phyloP scores from a whole-genome alignment of 2,888 invertebrate species.

The Mesopsocus fuscifrons region DNA sequence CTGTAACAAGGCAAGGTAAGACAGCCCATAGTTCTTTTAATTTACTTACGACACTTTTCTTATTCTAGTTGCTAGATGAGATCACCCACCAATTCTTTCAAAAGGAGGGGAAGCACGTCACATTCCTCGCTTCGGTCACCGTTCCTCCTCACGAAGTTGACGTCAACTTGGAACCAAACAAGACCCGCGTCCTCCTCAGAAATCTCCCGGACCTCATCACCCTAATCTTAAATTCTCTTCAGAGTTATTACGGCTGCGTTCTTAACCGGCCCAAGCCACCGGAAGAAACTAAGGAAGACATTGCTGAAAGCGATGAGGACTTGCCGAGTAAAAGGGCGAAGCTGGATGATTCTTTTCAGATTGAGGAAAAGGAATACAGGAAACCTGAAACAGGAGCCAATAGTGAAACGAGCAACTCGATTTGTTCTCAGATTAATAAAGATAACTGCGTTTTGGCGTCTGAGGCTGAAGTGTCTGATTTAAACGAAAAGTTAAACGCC shows the following conservation, averaged over 20 bases:
- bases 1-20: no score
- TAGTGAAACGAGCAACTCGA: not conserved
- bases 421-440: constrained; percentile 5
- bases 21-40: no score
- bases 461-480: not conserved
- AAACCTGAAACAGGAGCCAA: not conserved
- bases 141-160: constrained; percentile 29
- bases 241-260: not conserved
- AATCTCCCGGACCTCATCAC: constrained; percentile 20
- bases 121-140: constrained; percentile 27
- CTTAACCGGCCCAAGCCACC: not conserved
- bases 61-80: not conserved
- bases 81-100: not conserved
- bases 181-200: constrained; percentile 31
- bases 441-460: not conserved
- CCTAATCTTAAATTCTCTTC: no score
- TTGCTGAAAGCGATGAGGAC: no score
- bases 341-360: not conserved
- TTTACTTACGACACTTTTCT: constrained; percentile 9
- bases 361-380: not conserved
- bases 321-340: no score
- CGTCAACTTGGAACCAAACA: constrained; percentile 40
- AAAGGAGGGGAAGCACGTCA: constrained; percentile 23
- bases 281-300: not conserved
- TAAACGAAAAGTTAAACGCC: no score